Percentiles rank a stretch among this genome's conserved stretches.
phyloP scores from a whole-genome alignment of 2,888 invertebrate genomes.

The Drosophila pegasa region DNA sequence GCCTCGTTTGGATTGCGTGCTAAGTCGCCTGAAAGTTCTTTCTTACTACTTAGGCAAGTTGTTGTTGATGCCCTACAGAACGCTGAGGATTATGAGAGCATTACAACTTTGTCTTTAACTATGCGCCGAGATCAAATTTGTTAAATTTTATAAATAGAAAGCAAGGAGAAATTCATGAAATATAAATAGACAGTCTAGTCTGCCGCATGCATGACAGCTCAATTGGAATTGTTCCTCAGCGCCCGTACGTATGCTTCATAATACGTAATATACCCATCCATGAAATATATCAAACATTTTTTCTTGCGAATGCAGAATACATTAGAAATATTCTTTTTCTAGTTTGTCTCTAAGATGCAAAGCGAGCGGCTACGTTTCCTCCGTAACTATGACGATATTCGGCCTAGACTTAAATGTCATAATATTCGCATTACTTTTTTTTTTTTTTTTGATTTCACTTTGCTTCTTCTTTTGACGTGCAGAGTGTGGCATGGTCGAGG shows the following conservation, averaged over 20 bases:
- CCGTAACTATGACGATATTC: neutral
- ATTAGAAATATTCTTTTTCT: neutral
- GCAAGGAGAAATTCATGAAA: neutral
- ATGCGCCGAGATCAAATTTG: conserved; percentile 30
- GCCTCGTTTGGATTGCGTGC: conserved; percentile 73
- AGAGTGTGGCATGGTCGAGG: conserved; percentile 74
- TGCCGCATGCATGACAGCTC: neutral
- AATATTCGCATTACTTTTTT: conserved; percentile 45
- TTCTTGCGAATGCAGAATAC: neutral
- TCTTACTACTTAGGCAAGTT: conserved; percentile 61
- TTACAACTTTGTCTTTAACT: conserved; percentile 58
- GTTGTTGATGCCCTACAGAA: conserved; percentile 56
- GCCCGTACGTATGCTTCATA: neutral
- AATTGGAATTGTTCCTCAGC: neutral
- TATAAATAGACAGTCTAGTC: neutral
- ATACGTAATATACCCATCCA: too few species aligned
- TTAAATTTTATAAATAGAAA: neutral
- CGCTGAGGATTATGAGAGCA: conserved; percentile 51
- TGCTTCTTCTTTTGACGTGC: conserved; percentile 18
- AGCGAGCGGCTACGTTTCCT: neutral
- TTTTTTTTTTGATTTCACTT: conserved; percentile 36
- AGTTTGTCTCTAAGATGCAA: conserved; percentile 2
- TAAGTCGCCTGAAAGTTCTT: conserved; percentile 73
- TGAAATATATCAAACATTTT: neutral
- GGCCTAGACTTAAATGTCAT: conserved; percentile 10